These are phyloP conservation scores for Anadara kagoshimensis DNA, from an alignment of 1,140 invertebrate genomes.

Conservation along the genomic window DNA sequence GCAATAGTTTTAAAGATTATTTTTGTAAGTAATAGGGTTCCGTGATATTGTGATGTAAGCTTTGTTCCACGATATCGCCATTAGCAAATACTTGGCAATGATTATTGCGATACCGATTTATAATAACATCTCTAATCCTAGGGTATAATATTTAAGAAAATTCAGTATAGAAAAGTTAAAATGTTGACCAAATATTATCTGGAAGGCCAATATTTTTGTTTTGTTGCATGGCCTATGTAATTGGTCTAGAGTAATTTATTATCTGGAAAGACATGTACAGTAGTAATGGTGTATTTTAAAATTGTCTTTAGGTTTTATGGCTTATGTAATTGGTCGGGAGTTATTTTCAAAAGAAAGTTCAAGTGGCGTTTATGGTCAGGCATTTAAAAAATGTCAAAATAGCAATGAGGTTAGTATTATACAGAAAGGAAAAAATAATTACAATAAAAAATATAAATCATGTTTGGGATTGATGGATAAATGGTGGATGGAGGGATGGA, in stretches of 20 bases:
- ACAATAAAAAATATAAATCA: neutral
- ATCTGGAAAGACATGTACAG: constrained; percentile 54
- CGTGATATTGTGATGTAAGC: too few relatives aligned
- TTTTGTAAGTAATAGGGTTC: too few relatives aligned
- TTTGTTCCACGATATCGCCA: too few relatives aligned
- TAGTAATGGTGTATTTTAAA: neutral
- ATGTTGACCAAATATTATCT: neutral
- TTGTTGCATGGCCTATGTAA: neutral
- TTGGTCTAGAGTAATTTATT: neutral
- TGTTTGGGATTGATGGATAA: neutral
- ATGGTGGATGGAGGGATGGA: neutral
- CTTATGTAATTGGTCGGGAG: constrained; percentile 88
- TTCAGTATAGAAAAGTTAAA: neutral
- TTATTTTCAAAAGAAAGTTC: constrained; percentile 90
- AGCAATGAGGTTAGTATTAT: constrained; percentile 78
- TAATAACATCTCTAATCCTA: too few relatives aligned
- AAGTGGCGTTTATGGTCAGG: constrained; percentile 87
- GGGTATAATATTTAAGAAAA: neutral
- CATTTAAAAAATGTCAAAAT: constrained; percentile 83
- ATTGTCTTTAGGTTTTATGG: constrained; percentile 78
- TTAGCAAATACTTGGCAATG: too few relatives aligned
- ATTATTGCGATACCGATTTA: too few relatives aligned
- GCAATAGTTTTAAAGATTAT: too few relatives aligned
- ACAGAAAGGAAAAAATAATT: neutral
- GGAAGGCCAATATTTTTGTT: neutral